Evolutionary conservation across 2,113 vertebrate genomes (phyloP).

Genomic region (Pachyramphus minor): DNA sequence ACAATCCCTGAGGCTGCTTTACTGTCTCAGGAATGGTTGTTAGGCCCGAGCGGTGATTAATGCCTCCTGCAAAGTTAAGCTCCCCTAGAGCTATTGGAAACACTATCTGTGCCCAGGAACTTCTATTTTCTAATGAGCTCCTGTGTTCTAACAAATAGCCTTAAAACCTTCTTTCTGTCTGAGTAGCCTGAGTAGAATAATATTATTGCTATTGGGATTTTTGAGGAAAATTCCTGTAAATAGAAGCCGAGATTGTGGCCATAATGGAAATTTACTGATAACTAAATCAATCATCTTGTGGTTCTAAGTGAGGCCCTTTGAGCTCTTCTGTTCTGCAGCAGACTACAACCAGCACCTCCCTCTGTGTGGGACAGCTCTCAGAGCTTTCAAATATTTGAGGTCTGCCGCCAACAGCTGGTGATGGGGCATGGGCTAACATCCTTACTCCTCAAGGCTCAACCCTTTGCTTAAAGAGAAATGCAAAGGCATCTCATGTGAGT

Average conservation of each 20-base stretch:
- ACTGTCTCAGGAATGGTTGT: background rate
- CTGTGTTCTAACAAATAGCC: background rate
- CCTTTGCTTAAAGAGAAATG: background rate
- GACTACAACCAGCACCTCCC: background rate
- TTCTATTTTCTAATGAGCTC: background rate
- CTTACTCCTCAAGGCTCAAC: background rate
- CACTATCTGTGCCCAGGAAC: background rate
- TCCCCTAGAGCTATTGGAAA: background rate
- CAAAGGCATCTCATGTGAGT: background rate
- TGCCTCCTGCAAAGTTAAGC: background rate
- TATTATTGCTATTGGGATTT: background rate
- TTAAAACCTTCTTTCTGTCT: background rate
- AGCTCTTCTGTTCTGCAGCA: background rate
- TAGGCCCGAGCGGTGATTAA: background rate
- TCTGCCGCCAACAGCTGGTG: background rate
- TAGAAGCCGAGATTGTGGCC: background rate
- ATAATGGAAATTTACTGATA: background rate
- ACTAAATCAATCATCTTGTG: background rate
- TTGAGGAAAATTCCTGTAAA: background rate
- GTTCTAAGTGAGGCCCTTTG: background rate
- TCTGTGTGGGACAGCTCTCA: background rate
- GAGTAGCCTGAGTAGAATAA: background rate
- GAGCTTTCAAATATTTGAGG: background rate
- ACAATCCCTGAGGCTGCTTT: rapidly evolving
- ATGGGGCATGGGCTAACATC: background rate